Evolutionary conservation across 2,113 vertebrate species (phyloP), one percentile per base, ranked within the genome.

Genomic region (Amphiprion ocellaris): DNA sequence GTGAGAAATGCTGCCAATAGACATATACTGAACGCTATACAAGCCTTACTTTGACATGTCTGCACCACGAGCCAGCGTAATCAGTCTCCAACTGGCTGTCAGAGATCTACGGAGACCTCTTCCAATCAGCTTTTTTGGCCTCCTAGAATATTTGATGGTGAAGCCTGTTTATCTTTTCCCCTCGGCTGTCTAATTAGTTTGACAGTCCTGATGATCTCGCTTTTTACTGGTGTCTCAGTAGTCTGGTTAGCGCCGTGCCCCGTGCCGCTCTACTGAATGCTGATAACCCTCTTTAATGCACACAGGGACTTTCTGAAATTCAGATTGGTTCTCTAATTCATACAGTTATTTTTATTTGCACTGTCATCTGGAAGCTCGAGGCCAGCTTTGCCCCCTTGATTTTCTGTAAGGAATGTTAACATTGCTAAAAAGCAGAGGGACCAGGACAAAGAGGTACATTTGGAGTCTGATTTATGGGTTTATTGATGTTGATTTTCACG

Each of bases 201-300:
- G 82, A 79, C 87, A 70, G 65, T 54, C 41, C 52, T 65, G 77
- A 76, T 79, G 70, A 81, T 86, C 60, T 72, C 4, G 10, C 74
- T 54, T 74, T 68, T 47, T 41, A 65, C 67, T 82, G 54, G 46
- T 19, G 70, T 72, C 74, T 75, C 69, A 49, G 69, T 53, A 30
- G 77, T 73, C 47, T 72, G 58, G 53, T 82, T 80, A 74, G 78
- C 21, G n/a, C 6, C 10, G 65, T 21, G 41, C 26, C 53, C n/a
- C 9, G 10, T 41, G 68, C 59, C 50, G 47, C 62, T 55, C 9
- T 52, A 12, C 68, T 74, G 80, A 65, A 84, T 79, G 74, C 58
- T 69, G 77, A 85, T 89, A 39, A 65, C 68, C 41, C 39, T 76
- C 26, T 68, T 54, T 39, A 76, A 67, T 76, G 68, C 74, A 46